Evolutionary conservation across 2,888 invertebrate species (phyloP).

Genomic region (Trilocha varians): DNA sequence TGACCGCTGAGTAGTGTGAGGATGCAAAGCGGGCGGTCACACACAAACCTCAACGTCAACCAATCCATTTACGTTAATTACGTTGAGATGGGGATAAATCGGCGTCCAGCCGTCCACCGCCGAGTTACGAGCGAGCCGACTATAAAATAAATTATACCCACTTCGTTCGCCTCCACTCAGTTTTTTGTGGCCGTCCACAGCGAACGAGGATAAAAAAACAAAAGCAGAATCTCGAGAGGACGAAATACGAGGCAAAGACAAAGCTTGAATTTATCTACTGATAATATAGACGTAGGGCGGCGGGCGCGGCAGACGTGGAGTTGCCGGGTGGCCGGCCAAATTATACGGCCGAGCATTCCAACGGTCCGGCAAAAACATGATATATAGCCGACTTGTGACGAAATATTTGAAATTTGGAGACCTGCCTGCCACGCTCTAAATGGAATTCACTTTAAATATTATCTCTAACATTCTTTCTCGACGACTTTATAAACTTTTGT

Average conservation of each 20-base stretch:
- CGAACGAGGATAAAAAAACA: conserved; percentile 54
- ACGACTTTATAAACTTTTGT: conserved; percentile 35
- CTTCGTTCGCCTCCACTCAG: conserved; percentile 70
- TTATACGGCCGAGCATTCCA: conserved; percentile 68
- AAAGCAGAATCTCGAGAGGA: conserved; percentile 68
- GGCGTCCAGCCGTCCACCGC: conserved; percentile 70
- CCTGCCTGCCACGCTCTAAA: conserved; percentile 60
- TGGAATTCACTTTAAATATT: conserved; percentile 57
- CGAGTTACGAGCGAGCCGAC: conserved; percentile 71
- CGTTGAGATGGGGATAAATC: conserved; percentile 69
- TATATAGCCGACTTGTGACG: conserved; percentile 67
- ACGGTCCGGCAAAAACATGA: conserved; percentile 65
- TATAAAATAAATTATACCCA: conserved; percentile 74
- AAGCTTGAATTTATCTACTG: conserved; percentile 73
- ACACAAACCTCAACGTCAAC: conserved; percentile 55
- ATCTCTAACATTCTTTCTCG: conserved; percentile 44
- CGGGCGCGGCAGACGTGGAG: conserved; percentile 56
- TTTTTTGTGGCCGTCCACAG: conserved; percentile 66
- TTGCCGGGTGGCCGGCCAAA: conserved; percentile 66
- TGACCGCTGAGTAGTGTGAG: conserved; percentile 20
- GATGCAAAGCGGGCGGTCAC: conserved; percentile 33
- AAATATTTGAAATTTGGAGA: conserved; percentile 65
- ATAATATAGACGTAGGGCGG: conserved; percentile 73
- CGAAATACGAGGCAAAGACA: conserved; percentile 74
- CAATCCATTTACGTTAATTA: conserved; percentile 74